Evolutionary conservation across 2,113 vertebrate genomes (phyloP).

Genomic region (Camelus dromedarius): DNA sequence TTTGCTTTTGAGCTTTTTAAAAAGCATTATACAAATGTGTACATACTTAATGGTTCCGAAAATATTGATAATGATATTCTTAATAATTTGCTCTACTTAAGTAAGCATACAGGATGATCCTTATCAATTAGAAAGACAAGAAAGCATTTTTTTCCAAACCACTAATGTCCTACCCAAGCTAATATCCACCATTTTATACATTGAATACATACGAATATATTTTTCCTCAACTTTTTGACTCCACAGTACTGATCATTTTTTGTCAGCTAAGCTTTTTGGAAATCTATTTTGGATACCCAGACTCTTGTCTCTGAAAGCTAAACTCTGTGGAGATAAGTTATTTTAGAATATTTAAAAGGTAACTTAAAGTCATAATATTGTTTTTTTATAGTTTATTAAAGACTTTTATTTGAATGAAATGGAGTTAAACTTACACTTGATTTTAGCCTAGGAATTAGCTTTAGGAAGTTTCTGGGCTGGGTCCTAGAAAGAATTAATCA

Average conservation of each 20-base stretch:
- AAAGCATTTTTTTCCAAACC: not conserved
- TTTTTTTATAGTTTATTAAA: not conserved
- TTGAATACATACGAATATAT: not conserved
- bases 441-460: not conserved
- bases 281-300: not conserved
- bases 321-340: not conserved
- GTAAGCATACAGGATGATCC: not conserved
- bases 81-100: not conserved
- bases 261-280: not conserved
- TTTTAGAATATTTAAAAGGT: not conserved
- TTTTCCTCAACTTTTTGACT: not conserved
- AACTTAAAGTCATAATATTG: not conserved
- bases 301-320: not conserved
- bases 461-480: not conserved
- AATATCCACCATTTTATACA: not conserved
- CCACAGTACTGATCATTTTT: not conserved
- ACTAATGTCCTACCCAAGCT: not conserved
- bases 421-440: not conserved
- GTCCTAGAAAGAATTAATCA: not conserved
- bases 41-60: not conserved
- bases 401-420: not conserved
- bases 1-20: not conserved
- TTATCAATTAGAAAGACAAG: not conserved
- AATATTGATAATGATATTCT: not conserved
- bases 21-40: not conserved